Evolutionary conservation across 2,888 invertebrate genomes (phyloP).

Genomic region (Agrilus mali): DNA sequence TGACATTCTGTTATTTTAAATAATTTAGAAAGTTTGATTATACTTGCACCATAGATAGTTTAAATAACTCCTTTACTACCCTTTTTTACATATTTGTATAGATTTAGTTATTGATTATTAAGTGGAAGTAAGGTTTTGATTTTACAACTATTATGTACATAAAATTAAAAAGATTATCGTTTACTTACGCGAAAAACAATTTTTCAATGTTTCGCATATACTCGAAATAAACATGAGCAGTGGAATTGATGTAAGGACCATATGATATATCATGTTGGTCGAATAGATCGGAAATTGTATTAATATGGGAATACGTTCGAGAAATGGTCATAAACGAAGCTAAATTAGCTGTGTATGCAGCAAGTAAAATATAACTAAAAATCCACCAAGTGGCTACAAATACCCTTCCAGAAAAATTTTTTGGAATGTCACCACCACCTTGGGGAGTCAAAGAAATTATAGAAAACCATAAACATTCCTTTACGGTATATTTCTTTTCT

Average conservation of each 20-base stretch:
- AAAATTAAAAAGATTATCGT: constrained; percentile 1
- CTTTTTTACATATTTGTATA: too few species aligned
- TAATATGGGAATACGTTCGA: constrained; percentile 81
- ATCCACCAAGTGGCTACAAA: constrained; percentile 99
- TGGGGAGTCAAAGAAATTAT: constrained; percentile 95
- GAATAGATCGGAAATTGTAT: constrained; percentile 85
- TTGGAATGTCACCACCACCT: constrained; percentile 92
- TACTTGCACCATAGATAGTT: too few species aligned
- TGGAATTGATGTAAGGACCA: constrained; percentile 77
- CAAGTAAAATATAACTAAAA: constrained; percentile 97
- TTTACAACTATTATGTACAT: too few species aligned
- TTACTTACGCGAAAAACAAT: constrained; percentile 79
- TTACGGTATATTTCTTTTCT: constrained; percentile 86
- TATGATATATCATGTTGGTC: constrained; percentile 89
- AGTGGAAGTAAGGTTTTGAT: too few species aligned
- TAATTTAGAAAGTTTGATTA: too few species aligned
- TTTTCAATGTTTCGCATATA: constrained; percentile 93
- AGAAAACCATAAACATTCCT: constrained; percentile 97
- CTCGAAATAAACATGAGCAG: constrained; percentile 88
- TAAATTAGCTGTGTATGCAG: constrained; percentile 95
- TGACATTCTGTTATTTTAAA: too few species aligned
- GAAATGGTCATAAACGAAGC: constrained; percentile 95
- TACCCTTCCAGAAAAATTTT: constrained; percentile 86
- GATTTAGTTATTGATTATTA: too few species aligned
- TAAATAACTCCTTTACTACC: too few species aligned